Evolutionary conservation across 2,113 vertebrate species (phyloP).

Genomic region (Chelonoidis abingdonii): DNA sequence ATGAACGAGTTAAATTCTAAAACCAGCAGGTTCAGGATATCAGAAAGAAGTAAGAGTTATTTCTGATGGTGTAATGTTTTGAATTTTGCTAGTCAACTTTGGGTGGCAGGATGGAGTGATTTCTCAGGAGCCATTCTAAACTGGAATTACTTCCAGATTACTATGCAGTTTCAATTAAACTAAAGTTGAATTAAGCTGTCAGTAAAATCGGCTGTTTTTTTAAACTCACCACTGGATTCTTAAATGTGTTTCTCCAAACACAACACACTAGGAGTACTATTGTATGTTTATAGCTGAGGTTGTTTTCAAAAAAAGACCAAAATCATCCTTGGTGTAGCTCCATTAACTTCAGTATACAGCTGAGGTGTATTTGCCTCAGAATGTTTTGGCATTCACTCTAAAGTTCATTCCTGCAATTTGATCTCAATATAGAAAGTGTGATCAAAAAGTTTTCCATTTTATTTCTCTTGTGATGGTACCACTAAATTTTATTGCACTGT

Average conservation of each 20-base stretch:
- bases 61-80: background rate
- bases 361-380: conserved; percentile 42
- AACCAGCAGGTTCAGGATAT: background rate
- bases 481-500: conserved; percentile 70
- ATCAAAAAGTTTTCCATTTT: conserved; percentile 69
- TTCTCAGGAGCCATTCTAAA: background rate
- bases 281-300: background rate
- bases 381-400: conserved; percentile 46
- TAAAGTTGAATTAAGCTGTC: conserved; percentile 11
- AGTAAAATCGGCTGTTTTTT: background rate
- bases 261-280: background rate
- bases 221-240: conserved; percentile 17
- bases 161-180: conserved; percentile 43
- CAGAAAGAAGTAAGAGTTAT: background rate
- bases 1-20: background rate
- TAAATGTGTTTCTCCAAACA: conserved; percentile 44
- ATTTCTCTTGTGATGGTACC: conserved; percentile 69
- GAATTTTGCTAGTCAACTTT: background rate
- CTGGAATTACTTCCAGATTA: conserved; percentile 27
- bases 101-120: background rate
- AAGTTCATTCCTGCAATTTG: conserved; percentile 58
- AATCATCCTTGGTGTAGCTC: background rate
- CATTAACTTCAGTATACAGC: conserved; percentile 8
- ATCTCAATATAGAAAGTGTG: conserved; percentile 15
- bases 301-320: background rate